A percentile compares a stretch with the other conserved stretches of the same genome.
Evolutionary conservation across 2,888 invertebrate genomes (phyloP).

Genomic region (Apamea monoglypha): DNA sequence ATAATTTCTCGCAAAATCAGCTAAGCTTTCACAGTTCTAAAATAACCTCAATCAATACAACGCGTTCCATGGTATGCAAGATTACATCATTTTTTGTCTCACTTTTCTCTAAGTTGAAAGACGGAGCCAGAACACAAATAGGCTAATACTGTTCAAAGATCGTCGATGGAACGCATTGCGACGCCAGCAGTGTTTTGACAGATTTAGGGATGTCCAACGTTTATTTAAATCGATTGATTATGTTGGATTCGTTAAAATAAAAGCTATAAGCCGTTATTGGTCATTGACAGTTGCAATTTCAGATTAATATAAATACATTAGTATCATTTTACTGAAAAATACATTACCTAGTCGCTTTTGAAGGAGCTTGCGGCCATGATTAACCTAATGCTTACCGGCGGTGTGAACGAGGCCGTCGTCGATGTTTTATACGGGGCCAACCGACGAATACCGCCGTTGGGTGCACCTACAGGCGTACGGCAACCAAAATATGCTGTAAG

Average conservation of each 20-base stretch:
- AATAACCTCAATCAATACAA: constrained; percentile 57
- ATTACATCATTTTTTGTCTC: constrained; percentile 21
- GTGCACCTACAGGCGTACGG: no score
- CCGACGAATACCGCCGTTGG: no score
- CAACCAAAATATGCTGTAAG: no score
- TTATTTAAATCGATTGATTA: background rate
- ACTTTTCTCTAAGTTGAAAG: background rate
- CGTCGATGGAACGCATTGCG: background rate
- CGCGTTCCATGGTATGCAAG: constrained; percentile 12
- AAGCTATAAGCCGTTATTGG: background rate
- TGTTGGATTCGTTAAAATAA: background rate
- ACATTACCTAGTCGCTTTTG: background rate
- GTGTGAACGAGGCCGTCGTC: no score
- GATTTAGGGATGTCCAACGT: constrained; percentile 18
- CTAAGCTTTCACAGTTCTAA: background rate
- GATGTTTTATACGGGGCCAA: no score
- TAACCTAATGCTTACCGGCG: no score
- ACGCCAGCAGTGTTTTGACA: constrained; percentile 46
- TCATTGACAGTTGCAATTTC: background rate
- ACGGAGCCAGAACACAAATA: background rate
- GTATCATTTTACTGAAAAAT: no score
- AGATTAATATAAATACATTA: background rate
- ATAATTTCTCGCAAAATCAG: constrained; percentile 24
- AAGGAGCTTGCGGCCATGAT: no score
- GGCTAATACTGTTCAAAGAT: fast-evolving